These are phyloP conservation scores for Hydropsyche tenuis DNA, from an alignment of 1,140 invertebrate genomes.

Conservation along the genomic window DNA sequence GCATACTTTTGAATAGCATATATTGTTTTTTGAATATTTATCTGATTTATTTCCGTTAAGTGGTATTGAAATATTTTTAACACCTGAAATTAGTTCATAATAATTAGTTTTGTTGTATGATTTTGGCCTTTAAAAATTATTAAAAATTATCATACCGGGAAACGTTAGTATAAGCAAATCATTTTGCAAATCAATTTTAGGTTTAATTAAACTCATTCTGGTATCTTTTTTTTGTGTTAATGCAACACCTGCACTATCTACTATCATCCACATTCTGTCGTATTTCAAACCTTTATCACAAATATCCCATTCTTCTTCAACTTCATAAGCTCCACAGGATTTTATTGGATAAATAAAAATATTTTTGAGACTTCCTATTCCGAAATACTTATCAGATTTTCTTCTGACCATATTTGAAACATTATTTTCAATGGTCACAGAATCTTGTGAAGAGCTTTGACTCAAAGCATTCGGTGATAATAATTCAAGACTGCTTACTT, in stretches of 20 bases:
- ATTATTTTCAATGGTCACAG: neutral
- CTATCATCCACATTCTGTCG: conserved; percentile 93
- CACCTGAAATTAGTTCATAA: conserved; percentile 57
- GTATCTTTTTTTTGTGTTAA: conserved; percentile 88
- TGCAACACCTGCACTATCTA: conserved; percentile 77
- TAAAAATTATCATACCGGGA: conserved; percentile 64
- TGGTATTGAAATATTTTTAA: conserved; percentile 60
- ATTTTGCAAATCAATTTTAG: conserved; percentile 70
- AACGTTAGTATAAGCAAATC: conserved; percentile 71
- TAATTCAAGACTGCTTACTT: neutral
- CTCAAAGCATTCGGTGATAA: neutral
- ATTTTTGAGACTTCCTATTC: conserved; percentile 57
- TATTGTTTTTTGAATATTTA: conserved; percentile 53
- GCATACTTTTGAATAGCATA: conserved; percentile 84
- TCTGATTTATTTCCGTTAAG: conserved; percentile 52
- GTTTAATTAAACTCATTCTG: conserved; percentile 81
- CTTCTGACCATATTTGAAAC: neutral
- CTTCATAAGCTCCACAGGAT: conserved; percentile 83
- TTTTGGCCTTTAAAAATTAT: conserved; percentile 19
- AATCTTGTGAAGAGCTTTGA: neutral
- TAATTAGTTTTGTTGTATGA: neutral
- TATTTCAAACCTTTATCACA: conserved; percentile 79
- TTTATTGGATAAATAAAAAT: conserved; percentile 94
- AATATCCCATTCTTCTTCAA: conserved; percentile 73
- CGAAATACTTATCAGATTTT: neutral